phyloP scores from a whole-genome alignment of 2,113 vertebrate species.

The Lates calcarifer region DNA sequence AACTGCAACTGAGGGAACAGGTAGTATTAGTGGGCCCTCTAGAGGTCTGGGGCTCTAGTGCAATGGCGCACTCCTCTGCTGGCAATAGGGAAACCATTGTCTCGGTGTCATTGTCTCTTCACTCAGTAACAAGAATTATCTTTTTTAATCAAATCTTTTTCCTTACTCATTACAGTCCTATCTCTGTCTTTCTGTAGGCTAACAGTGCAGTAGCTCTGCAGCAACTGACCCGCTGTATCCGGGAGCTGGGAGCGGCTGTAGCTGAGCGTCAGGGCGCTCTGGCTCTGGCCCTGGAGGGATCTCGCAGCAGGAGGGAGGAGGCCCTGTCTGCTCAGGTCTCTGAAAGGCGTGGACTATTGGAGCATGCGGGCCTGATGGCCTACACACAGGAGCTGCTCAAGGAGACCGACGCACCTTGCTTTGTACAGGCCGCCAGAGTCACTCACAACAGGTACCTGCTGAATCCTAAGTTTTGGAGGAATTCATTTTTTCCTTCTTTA shows the following conservation, averaged over 20 bases:
- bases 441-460: slow-evolving; percentile 90
- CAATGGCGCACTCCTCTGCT: not conserved
- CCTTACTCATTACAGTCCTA: not conserved
- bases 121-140: not conserved
- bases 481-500: not conserved
- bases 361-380: slow-evolving; percentile 92
- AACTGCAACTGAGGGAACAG: not conserved
- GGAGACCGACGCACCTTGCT: slow-evolving; percentile 94
- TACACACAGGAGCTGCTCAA: slow-evolving; percentile 97
- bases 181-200: slow-evolving; percentile 77
- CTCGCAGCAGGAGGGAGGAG: slow-evolving; percentile 85
- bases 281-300: slow-evolving; percentile 89
- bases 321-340: slow-evolving; percentile 88
- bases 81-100: not conserved
- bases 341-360: slow-evolving; percentile 91
- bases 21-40: slow-evolving; percentile 12
- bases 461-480: not conserved
- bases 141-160: not conserved
- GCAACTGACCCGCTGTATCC: slow-evolving; percentile 89
- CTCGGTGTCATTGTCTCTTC: not conserved
- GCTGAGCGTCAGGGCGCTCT: slow-evolving; percentile 89
- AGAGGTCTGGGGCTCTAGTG: slow-evolving; percentile 2
- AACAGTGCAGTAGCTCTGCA: slow-evolving; percentile 91
- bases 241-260: slow-evolving; percentile 88
- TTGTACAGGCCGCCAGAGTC: slow-evolving; percentile 94